Evolutionary conservation across 2,888 invertebrate genomes (phyloP), one percentile per base, ranked within the genome.

Genomic region (Aphidoletes aphidimyza): DNA sequence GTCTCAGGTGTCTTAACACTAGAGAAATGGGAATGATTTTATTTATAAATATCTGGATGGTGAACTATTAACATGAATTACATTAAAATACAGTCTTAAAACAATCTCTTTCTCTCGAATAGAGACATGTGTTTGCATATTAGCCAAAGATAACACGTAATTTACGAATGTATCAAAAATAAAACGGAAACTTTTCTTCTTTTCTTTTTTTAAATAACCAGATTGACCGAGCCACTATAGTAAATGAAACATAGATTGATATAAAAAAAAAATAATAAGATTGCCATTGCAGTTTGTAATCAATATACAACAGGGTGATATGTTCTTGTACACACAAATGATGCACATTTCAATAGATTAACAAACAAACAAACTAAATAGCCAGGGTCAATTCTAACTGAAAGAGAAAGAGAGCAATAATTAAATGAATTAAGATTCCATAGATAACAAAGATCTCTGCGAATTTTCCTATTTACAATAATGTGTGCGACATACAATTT

Each of bases 371-470:
- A 22, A 54, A 8, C 5, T 3, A 26, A 54, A 54, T 69, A 69
- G 69, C 69, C 69, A 69, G 69, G 69, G 69, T 69, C 69, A 69
- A 69, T 69, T 69, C 69, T 14, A 69, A 69, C 30, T 69, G 69
- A n/a, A n/a, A n/a, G n/a, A n/a, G n/a, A n/a, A n/a, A n/a, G n/a
- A 69, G 69, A 69, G 69, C 69, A 69, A 69, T 69, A 69, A 69
- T 19, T 14, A 69, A 69, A 30, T 30, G 14, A 69, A 11, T 30
- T 30, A 69, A 69, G 30, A 69, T 69, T 69, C 69, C 69, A 69
- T 69, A 69, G 34, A 14, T 69, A 69, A 69, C 30, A n/a, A 69
- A 69, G 69, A 69, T 69, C 69, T 69, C 69, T 69, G 69, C 26
- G 22, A 2, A 54, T 69, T 30, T 69, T 30, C 69, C 30, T 30